Percentiles rank a stretch among this genome's conserved stretches.
Evolutionary conservation across 2,888 invertebrate genomes (phyloP).

Genomic region (Drosophila diplacantha): DNA sequence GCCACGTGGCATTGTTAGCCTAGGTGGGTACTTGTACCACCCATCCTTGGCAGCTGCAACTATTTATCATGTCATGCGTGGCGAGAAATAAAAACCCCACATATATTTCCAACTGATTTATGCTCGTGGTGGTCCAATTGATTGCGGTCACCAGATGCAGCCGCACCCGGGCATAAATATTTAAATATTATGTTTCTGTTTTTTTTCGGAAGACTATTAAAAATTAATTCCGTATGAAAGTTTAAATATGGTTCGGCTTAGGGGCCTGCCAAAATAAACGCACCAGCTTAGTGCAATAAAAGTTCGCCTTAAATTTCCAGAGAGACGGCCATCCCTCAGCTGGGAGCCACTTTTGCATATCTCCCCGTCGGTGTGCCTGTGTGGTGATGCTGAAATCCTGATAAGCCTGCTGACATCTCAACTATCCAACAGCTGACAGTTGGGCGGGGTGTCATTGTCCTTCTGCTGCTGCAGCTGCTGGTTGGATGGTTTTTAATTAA

Average conservation of each 20-base stretch:
- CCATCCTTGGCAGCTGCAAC: conserved; percentile 28
- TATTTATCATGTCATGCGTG: conserved; percentile 57
- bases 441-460: conserved; percentile 6
- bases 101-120: conserved; percentile 51
- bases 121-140: conserved; percentile 43
- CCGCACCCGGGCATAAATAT: conserved; percentile 47
- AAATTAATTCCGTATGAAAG: conserved; percentile 26
- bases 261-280: conserved; percentile 6
- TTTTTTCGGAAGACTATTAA: conserved; percentile 21
- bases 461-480: conserved; percentile 5
- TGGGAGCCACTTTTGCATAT: conserved; percentile 14
- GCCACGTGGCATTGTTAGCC: conserved; percentile 53
- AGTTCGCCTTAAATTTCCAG: conserved; percentile 8
- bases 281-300: conserved; percentile 8
- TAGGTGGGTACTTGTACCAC: conserved; percentile 26
- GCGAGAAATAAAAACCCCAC: conserved; percentile 14
- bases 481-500: conserved; percentile 25
- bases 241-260: conserved; percentile 6
- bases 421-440: conserved; percentile 16
- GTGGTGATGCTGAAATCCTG: conserved; percentile 43
- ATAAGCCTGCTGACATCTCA: conserved; percentile 41
- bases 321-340: conserved; percentile 22
- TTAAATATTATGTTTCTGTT: conserved; percentile 34
- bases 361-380: conserved; percentile 8
- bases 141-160: conserved; percentile 44